Conservation (phyloP, 2,113 vertebrate species). For the Trematomus loennbergii region DNA sequence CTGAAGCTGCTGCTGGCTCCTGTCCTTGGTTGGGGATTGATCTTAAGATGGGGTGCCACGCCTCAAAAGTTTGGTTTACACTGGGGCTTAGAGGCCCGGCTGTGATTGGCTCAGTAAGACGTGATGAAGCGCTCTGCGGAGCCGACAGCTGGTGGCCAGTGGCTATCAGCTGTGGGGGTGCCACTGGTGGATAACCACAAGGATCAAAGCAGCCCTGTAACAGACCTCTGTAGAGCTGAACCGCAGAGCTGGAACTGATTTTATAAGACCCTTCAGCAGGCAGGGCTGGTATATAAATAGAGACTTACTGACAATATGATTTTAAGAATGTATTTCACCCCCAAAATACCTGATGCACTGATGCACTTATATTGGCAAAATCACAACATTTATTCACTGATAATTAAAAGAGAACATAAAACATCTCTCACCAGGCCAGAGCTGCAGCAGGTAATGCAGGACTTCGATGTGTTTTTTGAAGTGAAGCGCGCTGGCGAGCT, state of each 20-base stretch:
- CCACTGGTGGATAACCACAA: constrained; percentile 53
- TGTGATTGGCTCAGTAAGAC: constrained; percentile 46
- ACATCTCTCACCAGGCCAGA: constrained; percentile 92
- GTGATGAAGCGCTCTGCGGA: constrained; percentile 49
- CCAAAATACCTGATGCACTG: constrained; percentile 79
- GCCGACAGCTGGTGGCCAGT: constrained; percentile 62
- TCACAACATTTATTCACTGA: background rate
- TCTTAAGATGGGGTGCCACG: constrained; percentile 40
- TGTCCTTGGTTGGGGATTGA: constrained; percentile 52
- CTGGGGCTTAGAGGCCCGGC: constrained; percentile 32
- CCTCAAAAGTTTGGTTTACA: constrained; percentile 53
- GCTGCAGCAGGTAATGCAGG: constrained; percentile 96
- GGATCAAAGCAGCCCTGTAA: constrained; percentile 60
- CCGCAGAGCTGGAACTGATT: constrained; percentile 42
- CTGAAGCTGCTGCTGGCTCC: constrained; percentile 38
- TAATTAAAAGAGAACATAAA: too few species aligned
- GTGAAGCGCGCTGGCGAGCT: constrained; percentile 96
- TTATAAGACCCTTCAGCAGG: constrained; percentile 1
- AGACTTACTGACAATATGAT: background rate
- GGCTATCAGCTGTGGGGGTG: constrained; percentile 56
- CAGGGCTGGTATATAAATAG: background rate
- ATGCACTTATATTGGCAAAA: background rate
- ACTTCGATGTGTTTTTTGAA: constrained; percentile 99
- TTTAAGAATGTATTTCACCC: constrained; percentile 12
- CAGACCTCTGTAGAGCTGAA: constrained; percentile 50